These are phyloP conservation scores for Euspilapteryx auroguttella DNA, from an alignment of 2,888 invertebrate species.

Conservation along the genomic window DNA sequence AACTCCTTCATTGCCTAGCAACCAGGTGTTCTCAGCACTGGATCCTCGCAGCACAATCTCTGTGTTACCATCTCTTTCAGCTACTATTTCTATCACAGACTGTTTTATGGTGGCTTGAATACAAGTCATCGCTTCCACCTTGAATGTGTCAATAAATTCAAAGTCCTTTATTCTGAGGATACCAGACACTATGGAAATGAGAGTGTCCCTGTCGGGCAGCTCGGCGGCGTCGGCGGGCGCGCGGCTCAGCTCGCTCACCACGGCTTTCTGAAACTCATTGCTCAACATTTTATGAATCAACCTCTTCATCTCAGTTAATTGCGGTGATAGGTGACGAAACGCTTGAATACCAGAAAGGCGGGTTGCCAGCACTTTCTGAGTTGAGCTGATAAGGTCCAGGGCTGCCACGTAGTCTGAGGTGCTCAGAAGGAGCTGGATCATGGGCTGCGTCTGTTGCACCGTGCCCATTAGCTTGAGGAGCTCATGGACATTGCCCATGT, in stretches of 20 bases:
- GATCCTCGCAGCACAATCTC: slow-evolving; percentile 48
- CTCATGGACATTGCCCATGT: slow-evolving; percentile 68
- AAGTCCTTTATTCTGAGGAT: slow-evolving; percentile 85
- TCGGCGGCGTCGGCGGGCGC: slow-evolving; percentile 63
- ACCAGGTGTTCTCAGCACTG: slow-evolving; percentile 43
- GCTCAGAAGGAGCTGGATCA: slow-evolving; percentile 90
- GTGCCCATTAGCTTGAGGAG: slow-evolving; percentile 90
- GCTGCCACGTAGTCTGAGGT: slow-evolving; percentile 98
- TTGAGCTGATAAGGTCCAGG: slow-evolving; percentile 93
- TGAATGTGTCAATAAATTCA: slow-evolving; percentile 84
- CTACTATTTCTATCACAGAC: slow-evolving; percentile 73
- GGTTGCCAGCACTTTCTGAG: slow-evolving; percentile 89
- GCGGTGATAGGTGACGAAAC: slow-evolving; percentile 93
- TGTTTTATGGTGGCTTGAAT: slow-evolving; percentile 89
- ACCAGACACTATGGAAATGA: slow-evolving; percentile 87
- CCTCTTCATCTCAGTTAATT: slow-evolving; percentile 92
- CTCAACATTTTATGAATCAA: slow-evolving; percentile 96
- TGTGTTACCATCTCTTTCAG: slow-evolving; percentile 41
- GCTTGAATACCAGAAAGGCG: slow-evolving; percentile 92
- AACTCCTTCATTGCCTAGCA: slow-evolving; percentile 72
- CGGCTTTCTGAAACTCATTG: slow-evolving; percentile 90
- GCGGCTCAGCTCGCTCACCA: slow-evolving; percentile 88
- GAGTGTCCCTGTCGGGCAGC: slow-evolving; percentile 80
- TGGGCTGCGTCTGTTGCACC: slow-evolving; percentile 97
- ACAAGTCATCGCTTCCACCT: slow-evolving; percentile 87